These are phyloP conservation scores for Umimayanthus chanpuru DNA, from an alignment of 92 coral and sea anemone genomes.

Conservation along the genomic window DNA sequence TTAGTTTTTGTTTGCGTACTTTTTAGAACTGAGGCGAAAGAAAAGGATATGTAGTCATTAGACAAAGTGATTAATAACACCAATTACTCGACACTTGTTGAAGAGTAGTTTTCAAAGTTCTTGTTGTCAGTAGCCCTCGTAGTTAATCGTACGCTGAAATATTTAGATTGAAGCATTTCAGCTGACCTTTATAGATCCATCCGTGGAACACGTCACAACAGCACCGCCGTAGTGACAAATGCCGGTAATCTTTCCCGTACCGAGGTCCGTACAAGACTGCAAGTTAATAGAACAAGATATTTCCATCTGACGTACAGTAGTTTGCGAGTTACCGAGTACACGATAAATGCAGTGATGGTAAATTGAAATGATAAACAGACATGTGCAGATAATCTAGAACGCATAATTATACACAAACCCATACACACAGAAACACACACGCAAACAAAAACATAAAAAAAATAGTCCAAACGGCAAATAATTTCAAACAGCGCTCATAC, in stretches of 20 bases:
- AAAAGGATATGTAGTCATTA: too few relatives aligned
- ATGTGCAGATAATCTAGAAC: too few relatives aligned
- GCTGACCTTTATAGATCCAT: slow-evolving; percentile 73
- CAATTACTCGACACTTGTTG: too few relatives aligned
- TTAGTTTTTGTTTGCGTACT: too few relatives aligned
- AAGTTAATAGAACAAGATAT: neutral
- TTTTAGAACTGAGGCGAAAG: too few relatives aligned
- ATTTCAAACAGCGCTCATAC: neutral
- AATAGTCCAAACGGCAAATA: neutral
- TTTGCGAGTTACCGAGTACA: neutral
- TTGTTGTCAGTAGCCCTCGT: too few relatives aligned
- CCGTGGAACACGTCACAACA: slow-evolving; percentile 77
- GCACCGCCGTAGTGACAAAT: slow-evolving; percentile 90
- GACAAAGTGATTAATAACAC: too few relatives aligned
- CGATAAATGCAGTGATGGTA: neutral
- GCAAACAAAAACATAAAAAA: neutral
- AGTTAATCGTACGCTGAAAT: neutral
- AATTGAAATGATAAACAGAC: too few relatives aligned
- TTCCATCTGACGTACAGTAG: neutral
- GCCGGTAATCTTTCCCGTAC: slow-evolving; percentile 73
- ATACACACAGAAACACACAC: too few relatives aligned
- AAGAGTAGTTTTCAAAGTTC: too few relatives aligned
- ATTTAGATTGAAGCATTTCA: neutral
- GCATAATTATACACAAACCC: too few relatives aligned
- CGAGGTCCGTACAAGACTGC: slow-evolving; percentile 69